Evolutionary conservation across 2,113 vertebrate genomes (phyloP), one percentile per base, ranked within the genome.

Genomic region (Fukomys damarensis): DNA sequence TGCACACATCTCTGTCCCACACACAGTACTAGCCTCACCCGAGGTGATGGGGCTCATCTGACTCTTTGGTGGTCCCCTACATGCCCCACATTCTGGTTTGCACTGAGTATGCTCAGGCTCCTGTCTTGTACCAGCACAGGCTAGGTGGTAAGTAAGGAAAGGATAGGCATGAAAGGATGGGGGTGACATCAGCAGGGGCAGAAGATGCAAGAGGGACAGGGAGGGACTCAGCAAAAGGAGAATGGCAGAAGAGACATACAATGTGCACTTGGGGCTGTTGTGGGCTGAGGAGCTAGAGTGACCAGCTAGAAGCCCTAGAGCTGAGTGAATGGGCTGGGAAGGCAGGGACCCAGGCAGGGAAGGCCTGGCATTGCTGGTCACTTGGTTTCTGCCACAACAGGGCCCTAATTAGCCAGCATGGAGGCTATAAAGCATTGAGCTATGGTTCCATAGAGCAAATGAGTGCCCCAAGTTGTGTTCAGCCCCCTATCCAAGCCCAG

Each of bases 81-180:
- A 0, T 4, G 6, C 7, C 4, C 59, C 4, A 0, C 38, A 12
- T 32, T 35, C 24, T 10, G 5, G 0, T 24, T 89, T 26, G 28
- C 7, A 16, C 2, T 32, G 83, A 12, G 26, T 65, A 1, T 9
- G 13, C 12, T 12, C 74, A 5, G 82, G 7, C 22, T 90, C 66
- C 72, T 66, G 8, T 30, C 13, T 81, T 59, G 32, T 2, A 54
- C 63, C 81, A 49, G 41, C 30, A 54, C 7, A 16, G 26, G 11
- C 11, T 32, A 35, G 24, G 2, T 2, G n/a, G 38, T 12, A 26
- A 94, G 58, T 32, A 24, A 94, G 26, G 63, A 28, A 70, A 88
- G 54, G 20, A 65, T 22, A 22, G 35, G 43, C 74, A 49, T 0
- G 0, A 89, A 72, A 92, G 32, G 26, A 19, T 8, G 22, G 7